Evolutionary conservation across 2,113 vertebrate genomes (phyloP).

Genomic region (Triplophysa rosa): DNA sequence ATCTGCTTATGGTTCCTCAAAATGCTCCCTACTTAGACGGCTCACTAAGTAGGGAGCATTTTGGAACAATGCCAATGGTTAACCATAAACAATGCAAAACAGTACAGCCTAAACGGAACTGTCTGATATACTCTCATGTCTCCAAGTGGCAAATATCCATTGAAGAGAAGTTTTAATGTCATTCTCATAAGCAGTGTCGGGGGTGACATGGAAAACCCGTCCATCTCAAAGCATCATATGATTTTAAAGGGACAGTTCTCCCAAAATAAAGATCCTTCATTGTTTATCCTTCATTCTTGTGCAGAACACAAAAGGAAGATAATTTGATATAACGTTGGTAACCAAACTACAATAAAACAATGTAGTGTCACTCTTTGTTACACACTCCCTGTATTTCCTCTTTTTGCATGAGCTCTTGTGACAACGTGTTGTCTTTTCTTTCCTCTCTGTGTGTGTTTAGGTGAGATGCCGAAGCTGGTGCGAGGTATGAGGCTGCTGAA

Average conservation of each 20-base stretch:
- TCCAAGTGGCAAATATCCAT: neutral
- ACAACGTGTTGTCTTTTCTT: too few relatives aligned
- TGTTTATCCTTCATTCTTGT: too few relatives aligned
- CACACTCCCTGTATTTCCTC: too few relatives aligned
- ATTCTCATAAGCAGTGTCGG: slow-evolving; percentile 21
- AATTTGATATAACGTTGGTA: too few relatives aligned
- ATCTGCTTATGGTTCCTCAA: neutral
- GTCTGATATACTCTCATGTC: neutral
- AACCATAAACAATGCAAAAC: neutral
- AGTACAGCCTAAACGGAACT: too few relatives aligned
- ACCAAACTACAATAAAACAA: too few relatives aligned
- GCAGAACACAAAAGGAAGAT: too few relatives aligned
- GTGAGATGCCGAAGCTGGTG: slow-evolving; percentile 94
- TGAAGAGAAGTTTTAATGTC: neutral
- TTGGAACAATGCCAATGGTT: neutral
- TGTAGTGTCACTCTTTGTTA: too few relatives aligned
- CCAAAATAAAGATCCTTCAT: too few relatives aligned
- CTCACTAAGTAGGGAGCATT: neutral
- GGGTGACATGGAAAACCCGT: slow-evolving; percentile 16
- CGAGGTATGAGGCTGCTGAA: slow-evolving; percentile 94
- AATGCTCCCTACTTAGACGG: neutral
- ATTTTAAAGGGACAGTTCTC: too few relatives aligned
- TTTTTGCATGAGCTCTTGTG: too few relatives aligned
- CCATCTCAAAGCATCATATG: slow-evolving; percentile 39
- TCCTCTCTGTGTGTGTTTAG: slow-evolving; percentile 63